Evolutionary conservation across 2,797 vertebrate species (phyloP), one percentile per base, ranked within the genome.

Genomic region (Philypnodon macrostomus): DNA sequence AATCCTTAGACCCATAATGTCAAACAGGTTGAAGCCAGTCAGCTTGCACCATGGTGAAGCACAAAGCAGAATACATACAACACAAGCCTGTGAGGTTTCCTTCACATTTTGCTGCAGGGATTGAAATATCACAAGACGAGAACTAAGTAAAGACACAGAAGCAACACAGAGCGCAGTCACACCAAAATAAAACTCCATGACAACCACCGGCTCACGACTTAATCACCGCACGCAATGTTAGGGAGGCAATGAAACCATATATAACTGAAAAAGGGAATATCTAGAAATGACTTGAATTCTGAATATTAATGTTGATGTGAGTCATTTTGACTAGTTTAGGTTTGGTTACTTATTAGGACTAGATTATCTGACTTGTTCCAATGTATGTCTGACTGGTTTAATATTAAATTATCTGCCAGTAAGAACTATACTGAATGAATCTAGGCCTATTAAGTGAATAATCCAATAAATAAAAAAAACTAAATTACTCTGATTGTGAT

Each of bases 111-210:
- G 63, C 73, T 63, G 68, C 67, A 47, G 47, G 21, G 63, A 73
- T 53, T 46, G 68, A 81, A 85, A 83, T 80, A 80, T 63, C 76
- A 79, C 58, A 68, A 61, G 58, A 80, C 61, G 59, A 23, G 53
- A 50, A 69, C 41, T 59, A 73, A 77, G 65, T 75, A 75, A 75
- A 78, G 62, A 69, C 65, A 33, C 60, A 56, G 62, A 67, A 57
- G 56, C 66, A 70, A 57, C 53, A 67, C 44, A 38, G 33, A 55
- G 53, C 71, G 49, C 9, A 21, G 58, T 38, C 51, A 70, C 70
- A 72, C 79, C 63, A 75, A 79, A 83, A 81, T 77, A 80, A 87
- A 79, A 81, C 67, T 69, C 79, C 83, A 84, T 82, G 81, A 83
- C 85, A 85, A 82, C 81, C 48, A 14, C 37, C 66, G 5, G 67